phyloP scores from a whole-genome alignment of 92 coral and sea anemone genomes.

The Siderastrea siderea region DNA sequence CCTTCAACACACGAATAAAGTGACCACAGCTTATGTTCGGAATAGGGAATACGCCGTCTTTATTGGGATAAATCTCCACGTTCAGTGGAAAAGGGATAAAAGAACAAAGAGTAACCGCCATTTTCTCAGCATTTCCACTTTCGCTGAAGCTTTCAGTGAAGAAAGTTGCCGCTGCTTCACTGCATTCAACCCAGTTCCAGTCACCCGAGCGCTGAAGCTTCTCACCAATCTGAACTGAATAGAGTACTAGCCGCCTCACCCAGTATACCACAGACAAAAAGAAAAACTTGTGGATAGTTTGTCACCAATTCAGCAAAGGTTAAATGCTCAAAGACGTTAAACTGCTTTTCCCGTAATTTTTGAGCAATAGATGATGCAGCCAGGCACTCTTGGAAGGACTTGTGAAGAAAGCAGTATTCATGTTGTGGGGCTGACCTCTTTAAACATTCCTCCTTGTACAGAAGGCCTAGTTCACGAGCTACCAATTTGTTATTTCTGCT shows the following conservation, averaged over 20 bases:
- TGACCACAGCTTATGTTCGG: no score
- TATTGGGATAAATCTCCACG: neutral
- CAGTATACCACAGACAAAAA: neutral
- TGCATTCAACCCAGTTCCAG: slow-evolving; percentile 2
- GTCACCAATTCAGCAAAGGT: neutral
- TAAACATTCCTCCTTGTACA: slow-evolving; percentile 18
- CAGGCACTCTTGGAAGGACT: slow-evolving; percentile 12
- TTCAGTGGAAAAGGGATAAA: neutral
- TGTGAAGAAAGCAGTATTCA: slow-evolving; percentile 27
- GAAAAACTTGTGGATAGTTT: neutral
- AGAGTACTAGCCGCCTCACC: neutral
- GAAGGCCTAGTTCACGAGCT: neutral
- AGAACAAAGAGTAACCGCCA: neutral
- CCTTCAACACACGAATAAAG: neutral
- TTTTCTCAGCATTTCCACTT: neutral
- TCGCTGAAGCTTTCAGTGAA: neutral
- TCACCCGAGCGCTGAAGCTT: neutral
- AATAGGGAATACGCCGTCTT: no score
- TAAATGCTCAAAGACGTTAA: neutral
- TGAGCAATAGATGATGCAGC: neutral
- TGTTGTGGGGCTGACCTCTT: slow-evolving; percentile 4
- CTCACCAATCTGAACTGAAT: neutral
- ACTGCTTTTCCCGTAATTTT: neutral
- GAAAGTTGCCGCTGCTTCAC: neutral
- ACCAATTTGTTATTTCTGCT: neutral